These are phyloP conservation scores for Artemia sp. DNA, from an alignment of 2,888 invertebrate species.

Conservation along the genomic window DNA sequence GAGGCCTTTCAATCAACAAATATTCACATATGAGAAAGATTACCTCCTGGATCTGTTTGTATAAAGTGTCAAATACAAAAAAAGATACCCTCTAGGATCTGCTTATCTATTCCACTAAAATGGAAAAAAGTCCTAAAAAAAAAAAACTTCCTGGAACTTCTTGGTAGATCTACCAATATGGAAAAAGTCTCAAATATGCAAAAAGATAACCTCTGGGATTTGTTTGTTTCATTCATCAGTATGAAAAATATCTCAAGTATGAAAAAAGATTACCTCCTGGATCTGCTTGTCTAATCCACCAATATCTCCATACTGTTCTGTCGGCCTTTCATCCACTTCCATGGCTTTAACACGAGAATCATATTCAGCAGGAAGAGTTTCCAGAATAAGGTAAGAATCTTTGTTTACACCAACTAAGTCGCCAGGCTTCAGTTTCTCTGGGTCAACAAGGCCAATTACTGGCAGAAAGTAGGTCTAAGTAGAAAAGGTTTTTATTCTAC, in stretches of 20 bases:
- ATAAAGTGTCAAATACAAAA: constrained; percentile 36
- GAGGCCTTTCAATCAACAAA: no score
- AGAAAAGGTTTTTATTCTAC: constrained; percentile 25
- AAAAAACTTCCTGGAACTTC: no score
- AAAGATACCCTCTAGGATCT: no score
- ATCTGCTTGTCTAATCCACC: constrained; percentile 99
- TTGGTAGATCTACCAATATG: no score
- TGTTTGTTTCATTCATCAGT: no score
- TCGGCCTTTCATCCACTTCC: constrained; percentile 98
- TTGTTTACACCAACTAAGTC: constrained; percentile 86
- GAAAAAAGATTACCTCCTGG: constrained; percentile 38
- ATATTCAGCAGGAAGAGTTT: constrained; percentile 90
- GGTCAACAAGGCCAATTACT: constrained; percentile 94
- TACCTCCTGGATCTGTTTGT: constrained; percentile 80
- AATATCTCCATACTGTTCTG: constrained; percentile 98
- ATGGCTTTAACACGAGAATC: constrained; percentile 96
- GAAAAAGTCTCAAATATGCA: no score
- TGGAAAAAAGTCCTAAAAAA: no score
- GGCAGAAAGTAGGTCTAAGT: constrained; percentile 91
- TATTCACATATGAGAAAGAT: not conserved
- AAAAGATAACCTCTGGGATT: no score
- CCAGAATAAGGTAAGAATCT: constrained; percentile 93
- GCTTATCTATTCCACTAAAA: no score
- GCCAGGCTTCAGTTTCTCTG: constrained; percentile 91
- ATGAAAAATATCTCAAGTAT: no score